These are phyloP conservation scores for Nomada ruficornis DNA, from an alignment of 2,888 invertebrate species.

Conservation along the genomic window DNA sequence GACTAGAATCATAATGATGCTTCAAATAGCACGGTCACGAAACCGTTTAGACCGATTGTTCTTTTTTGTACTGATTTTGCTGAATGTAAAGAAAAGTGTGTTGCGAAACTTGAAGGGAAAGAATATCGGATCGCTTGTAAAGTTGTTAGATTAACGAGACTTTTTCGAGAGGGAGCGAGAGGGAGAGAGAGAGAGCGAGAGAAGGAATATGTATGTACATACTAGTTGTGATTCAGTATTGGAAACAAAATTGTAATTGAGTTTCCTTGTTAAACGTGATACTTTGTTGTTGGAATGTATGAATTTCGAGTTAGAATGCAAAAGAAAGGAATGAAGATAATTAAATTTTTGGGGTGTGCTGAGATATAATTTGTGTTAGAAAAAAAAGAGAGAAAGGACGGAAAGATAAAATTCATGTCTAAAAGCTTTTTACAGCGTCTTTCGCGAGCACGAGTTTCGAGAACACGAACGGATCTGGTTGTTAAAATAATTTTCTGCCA, in stretches of 20 bases:
- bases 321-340: background rate
- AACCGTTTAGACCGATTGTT: constrained; percentile 1
- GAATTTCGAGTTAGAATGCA: background rate
- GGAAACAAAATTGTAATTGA: background rate
- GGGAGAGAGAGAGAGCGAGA: background rate
- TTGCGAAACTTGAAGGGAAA: constrained; percentile 12
- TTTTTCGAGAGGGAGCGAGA: background rate
- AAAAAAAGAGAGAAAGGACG: too few species aligned
- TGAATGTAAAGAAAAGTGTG: background rate
- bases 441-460: constrained; percentile 11
- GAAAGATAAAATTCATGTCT: background rate
- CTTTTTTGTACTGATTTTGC: background rate
- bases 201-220: background rate
- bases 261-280: background rate
- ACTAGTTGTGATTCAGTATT: background rate
- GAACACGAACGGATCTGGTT: constrained; percentile 13
- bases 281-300: background rate
- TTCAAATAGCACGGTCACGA: background rate
- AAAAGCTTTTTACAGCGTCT: constrained; percentile 1
- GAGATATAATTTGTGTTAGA: constrained; percentile 5
- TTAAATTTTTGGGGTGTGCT: background rate
- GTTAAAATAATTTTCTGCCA: constrained; percentile 33
- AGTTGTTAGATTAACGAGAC: background rate
- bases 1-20: background rate
- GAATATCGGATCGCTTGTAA: background rate